Conservation (phyloP, 2,113 vertebrate genomes). For the Siniperca chuatsi region DNA sequence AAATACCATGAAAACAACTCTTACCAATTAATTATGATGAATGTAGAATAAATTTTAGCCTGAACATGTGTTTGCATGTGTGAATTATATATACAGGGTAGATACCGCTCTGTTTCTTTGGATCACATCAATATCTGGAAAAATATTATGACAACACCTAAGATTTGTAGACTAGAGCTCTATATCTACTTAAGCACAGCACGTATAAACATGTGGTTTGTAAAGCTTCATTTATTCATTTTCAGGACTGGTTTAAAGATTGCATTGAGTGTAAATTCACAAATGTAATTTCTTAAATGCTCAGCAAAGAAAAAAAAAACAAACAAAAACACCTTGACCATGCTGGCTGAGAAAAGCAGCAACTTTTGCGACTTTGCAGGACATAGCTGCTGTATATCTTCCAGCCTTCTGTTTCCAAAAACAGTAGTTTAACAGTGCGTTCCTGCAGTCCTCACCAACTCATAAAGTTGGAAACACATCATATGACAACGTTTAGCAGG, state of each 20-base stretch:
- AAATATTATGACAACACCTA: constrained; percentile 30
- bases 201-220: constrained; percentile 46
- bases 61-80: constrained; percentile 12
- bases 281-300: constrained; percentile 23
- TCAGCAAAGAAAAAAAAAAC: background rate
- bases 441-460: constrained; percentile 21
- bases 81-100: background rate
- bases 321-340: background rate
- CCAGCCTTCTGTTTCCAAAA: background rate
- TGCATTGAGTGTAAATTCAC: constrained; percentile 23
- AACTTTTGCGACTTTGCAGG: background rate
- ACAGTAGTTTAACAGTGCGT: constrained; percentile 17
- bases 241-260: constrained; percentile 17
- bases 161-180: constrained; percentile 40
- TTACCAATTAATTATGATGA: background rate
- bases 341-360: background rate
- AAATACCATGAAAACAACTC: background rate
- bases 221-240: constrained; percentile 4
- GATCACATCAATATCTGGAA: constrained; percentile 32
- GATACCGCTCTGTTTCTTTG: background rate
- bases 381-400: constrained; percentile 31
- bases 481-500: constrained; percentile 24
- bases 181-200: constrained; percentile 16
- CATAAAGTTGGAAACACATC: constrained; percentile 50
- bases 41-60: background rate